A percentile compares a stretch with the other conserved stretches of the same genome.
These are phyloP conservation scores for Germaria angustata DNA, from an alignment of 2,888 invertebrate species.

Conservation along the genomic window DNA sequence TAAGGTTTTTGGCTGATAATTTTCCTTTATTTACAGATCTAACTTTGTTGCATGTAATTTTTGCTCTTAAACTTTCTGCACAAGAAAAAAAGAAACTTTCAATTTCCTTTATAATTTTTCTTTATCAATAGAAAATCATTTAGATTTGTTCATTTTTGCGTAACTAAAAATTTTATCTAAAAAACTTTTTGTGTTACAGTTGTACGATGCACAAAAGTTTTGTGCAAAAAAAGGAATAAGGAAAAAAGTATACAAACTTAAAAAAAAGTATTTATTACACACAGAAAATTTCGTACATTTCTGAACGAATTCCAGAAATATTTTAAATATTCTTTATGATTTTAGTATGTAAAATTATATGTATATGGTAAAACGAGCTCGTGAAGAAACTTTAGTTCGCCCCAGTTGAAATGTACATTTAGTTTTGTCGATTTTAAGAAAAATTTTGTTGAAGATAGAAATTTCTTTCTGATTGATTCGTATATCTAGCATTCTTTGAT, in stretches of 20 bases:
- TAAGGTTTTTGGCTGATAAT: background rate
- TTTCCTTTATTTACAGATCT: background rate
- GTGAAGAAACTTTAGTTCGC: background rate
- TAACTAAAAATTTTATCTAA: slow-evolving; percentile 21
- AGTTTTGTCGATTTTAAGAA: background rate
- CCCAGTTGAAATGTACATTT: background rate
- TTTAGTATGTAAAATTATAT: background rate
- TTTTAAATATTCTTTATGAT: slow-evolving; percentile 13
- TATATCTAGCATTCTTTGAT: too few relatives aligned
- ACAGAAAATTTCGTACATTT: slow-evolving; percentile 32
- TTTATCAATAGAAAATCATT: slow-evolving; percentile 27
- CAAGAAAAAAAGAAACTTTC: background rate
- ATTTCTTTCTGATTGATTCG: too few relatives aligned
- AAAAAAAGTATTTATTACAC: slow-evolving; percentile 11
- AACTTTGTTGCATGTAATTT: background rate
- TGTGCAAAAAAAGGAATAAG: background rate
- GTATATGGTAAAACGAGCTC: background rate
- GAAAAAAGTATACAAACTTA: slow-evolving; percentile 2
- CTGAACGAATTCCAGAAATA: slow-evolving; percentile 36
- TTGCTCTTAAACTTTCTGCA: background rate
- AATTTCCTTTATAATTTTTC: slow-evolving; percentile 13
- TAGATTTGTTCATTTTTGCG: slow-evolving; percentile 7
- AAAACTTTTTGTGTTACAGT: slow-evolving; percentile 17
- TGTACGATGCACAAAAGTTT: slow-evolving; percentile 27
- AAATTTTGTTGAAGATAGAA: background rate